Conservation (phyloP, 2,113 vertebrate species). For the Phalacrocorax aristotelis region DNA sequence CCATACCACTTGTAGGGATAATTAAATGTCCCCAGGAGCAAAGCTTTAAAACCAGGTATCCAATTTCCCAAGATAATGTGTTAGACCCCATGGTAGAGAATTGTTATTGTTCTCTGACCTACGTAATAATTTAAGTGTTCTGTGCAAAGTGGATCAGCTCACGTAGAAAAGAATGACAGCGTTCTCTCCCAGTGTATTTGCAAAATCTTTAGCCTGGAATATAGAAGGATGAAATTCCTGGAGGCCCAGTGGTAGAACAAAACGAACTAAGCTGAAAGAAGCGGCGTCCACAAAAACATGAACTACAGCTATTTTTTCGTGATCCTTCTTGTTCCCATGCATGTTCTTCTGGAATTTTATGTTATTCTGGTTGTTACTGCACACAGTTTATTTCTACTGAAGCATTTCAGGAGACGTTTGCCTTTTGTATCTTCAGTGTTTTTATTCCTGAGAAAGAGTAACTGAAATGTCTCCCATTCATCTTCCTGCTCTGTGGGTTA, state of each 20-base stretch:
- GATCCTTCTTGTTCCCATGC: not conserved
- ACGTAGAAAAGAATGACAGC: not conserved
- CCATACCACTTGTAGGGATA: not conserved
- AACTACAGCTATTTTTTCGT: not conserved
- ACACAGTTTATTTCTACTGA: not conserved
- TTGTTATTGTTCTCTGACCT: not conserved
- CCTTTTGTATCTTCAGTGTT: not conserved
- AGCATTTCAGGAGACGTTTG: not conserved
- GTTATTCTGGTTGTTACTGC: not conserved
- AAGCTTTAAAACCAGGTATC: not conserved
- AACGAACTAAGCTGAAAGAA: not conserved
- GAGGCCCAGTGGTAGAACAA: not conserved
- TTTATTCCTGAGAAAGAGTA: slow-evolving; percentile 2
- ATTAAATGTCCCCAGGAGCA: not conserved
- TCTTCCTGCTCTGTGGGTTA: not conserved
- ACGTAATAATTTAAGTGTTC: not conserved
- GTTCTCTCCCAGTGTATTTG: not conserved
- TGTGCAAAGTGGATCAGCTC: not conserved
- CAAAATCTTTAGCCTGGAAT: not conserved
- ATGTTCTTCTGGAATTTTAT: not conserved
- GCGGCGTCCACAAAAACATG: not conserved
- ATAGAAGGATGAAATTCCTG: not conserved
- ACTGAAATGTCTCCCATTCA: not conserved
- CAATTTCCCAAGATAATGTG: not conserved
- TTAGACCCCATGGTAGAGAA: not conserved